Evolutionary conservation across 2,113 vertebrate species (phyloP).

Genomic region (Scatophagus argus): DNA sequence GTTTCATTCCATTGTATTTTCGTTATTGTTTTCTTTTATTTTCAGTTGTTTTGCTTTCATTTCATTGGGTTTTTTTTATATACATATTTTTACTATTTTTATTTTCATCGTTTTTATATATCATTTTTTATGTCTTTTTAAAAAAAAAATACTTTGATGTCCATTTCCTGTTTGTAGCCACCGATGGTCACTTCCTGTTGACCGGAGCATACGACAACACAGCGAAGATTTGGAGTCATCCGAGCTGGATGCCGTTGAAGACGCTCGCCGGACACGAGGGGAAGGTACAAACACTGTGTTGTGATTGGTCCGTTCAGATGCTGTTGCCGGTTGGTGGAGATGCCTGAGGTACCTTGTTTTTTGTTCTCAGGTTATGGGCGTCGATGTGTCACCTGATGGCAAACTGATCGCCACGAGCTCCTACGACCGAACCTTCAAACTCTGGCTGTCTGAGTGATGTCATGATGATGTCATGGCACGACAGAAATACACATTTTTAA

Average conservation of each 20-base stretch:
- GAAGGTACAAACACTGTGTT: constrained; percentile 72
- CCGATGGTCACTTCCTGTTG: constrained; percentile 93
- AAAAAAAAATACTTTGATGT: too few relatives aligned
- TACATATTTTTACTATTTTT: too few relatives aligned
- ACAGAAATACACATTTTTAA: not conserved
- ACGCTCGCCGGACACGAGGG: constrained; percentile 96
- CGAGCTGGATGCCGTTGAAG: constrained; percentile 95
- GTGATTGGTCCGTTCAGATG: not conserved
- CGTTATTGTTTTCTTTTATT: not conserved
- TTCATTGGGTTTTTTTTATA: not conserved
- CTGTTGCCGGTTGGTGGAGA: not conserved
- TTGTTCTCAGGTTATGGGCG: constrained; percentile 89
- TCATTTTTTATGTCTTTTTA: too few relatives aligned
- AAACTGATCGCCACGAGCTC: constrained; percentile 97
- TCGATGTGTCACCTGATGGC: constrained; percentile 94
- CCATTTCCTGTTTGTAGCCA: constrained; percentile 81
- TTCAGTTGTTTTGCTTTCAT: not conserved
- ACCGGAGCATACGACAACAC: constrained; percentile 96
- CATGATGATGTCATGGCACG: not conserved
- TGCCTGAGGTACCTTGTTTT: accelerated
- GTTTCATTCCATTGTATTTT: not conserved
- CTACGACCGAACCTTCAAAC: constrained; percentile 97
- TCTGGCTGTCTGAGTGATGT: constrained; percentile 93
- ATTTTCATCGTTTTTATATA: too few relatives aligned
- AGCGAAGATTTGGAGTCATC: constrained; percentile 97